Base-by-base conservation (phyloP, 2,113 vertebrate species). In the Oreochromis aureus region DNA sequence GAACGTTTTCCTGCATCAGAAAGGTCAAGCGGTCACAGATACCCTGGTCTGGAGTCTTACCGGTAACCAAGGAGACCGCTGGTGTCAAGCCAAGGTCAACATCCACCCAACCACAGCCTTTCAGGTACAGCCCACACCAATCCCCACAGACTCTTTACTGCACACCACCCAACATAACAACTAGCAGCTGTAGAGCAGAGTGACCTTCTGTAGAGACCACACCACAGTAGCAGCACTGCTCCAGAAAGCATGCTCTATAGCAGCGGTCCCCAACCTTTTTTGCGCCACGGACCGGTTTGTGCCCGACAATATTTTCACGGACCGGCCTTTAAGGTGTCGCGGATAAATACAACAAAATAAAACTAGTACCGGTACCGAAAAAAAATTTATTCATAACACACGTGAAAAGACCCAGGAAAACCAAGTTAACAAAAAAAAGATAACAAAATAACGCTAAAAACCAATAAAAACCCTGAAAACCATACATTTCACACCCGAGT, bases 61-160 rank as follows among this genome's bases (percentile, higher is more conserved):
- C 7, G 98, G 98, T 15, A 99, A 98, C 86, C 98, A 99, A 91
- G 98, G 98, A 2, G 97, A 99, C 54, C 96, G 96, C 34, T 99
- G 98, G 98, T 96, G 96, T 85, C 98, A 98, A 81, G 98, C 98
- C 56, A 97, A 97, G 3, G 95, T 98, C 59, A 97, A 97, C 90
- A 98, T 99, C 90, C 98, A 98, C 92, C 98, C 98, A 32, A 97
- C 96, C 2, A 92, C 97, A 22, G 97, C 98, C 71, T 99, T 99
- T 91, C 98, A 99, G 98, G 98, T 99, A 86, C 41, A 61, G 5
- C 4, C 95, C 94, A 94, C 39, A 11, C 71, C 30, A 48, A 30
- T 30, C 41, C 34, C 19, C 69, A 48, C 13, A 46, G 22, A 73
- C 69, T 10, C 5, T 48, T 46, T 48, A 78, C 44, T 32, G 24